Evolutionary conservation across 2,113 vertebrate species (phyloP).

Genomic region (Cynoglossus semilaevis): DNA sequence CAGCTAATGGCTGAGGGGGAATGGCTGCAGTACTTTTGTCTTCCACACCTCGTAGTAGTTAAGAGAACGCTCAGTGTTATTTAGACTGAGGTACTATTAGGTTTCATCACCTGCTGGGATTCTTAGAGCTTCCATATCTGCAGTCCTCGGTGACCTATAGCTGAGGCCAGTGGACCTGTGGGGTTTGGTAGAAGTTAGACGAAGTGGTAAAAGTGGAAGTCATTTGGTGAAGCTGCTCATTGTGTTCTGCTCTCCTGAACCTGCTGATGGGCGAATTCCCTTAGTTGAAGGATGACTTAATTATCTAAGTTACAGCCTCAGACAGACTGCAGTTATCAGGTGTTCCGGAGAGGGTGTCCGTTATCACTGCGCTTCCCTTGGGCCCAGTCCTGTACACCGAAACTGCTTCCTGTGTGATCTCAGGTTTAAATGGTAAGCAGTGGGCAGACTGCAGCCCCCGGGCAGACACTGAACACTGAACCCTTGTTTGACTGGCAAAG

Average conservation of each 20-base stretch:
- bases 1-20: too few relatives aligned
- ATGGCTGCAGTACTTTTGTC: neutral
- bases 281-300: slow-evolving; percentile 47
- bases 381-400: slow-evolving; percentile 28
- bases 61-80: slow-evolving; percentile 15
- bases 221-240: slow-evolving; percentile 40
- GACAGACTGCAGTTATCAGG: slow-evolving; percentile 52
- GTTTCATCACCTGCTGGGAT: slow-evolving; percentile 28
- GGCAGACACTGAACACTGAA: slow-evolving; percentile 21
- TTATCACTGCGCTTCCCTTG: slow-evolving; percentile 36
- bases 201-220: slow-evolving; percentile 27
- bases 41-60: neutral
- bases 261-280: slow-evolving; percentile 35
- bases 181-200: slow-evolving; percentile 17
- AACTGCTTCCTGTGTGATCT: slow-evolving; percentile 35
- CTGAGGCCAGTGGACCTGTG: slow-evolving; percentile 1
- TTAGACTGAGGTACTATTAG: slow-evolving; percentile 12
- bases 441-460: neutral
- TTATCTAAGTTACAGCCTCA: slow-evolving; percentile 51
- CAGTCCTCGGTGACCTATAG: slow-evolving; percentile 13
- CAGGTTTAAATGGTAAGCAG: slow-evolving; percentile 41
- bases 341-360: slow-evolving; percentile 39
- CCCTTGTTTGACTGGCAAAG: slow-evolving; percentile 19
- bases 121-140: neutral
- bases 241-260: slow-evolving; percentile 25